Evolutionary conservation across 2,888 invertebrate species (phyloP).

Genomic region (Hymenopus coronatus): DNA sequence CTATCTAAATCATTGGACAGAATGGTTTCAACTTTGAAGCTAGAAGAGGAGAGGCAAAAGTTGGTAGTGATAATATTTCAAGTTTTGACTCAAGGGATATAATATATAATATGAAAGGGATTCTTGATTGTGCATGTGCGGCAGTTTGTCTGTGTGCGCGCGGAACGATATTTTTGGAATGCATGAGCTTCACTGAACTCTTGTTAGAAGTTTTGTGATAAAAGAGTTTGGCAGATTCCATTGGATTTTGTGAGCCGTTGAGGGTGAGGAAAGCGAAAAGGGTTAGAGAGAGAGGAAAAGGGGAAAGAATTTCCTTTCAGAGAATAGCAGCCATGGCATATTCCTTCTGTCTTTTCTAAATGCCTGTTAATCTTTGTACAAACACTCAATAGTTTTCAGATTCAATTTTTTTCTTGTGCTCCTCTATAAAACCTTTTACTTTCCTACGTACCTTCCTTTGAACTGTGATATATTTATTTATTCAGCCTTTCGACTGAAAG

Average conservation of each 20-base stretch:
- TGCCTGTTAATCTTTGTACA: not conserved
- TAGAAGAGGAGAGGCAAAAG: not conserved
- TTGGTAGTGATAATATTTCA: constrained; percentile 26
- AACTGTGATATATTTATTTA: no score
- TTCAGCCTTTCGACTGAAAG: not conserved
- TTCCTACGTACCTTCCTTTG: no score
- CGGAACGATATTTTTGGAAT: constrained; percentile 16
- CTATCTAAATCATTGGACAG: constrained; percentile 9
- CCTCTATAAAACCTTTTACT: not conserved
- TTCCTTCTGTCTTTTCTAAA: not conserved
- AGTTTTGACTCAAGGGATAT: constrained; percentile 25
- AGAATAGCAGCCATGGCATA: not conserved
- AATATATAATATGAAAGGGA: not conserved
- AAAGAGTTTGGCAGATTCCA: constrained; percentile 27
- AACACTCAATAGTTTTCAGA: not conserved
- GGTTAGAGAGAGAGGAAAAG: not conserved
- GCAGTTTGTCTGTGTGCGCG: not conserved
- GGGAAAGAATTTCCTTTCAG: constrained; percentile 10
- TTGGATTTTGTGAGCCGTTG: constrained; percentile 12
- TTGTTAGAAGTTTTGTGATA: constrained; percentile 24
- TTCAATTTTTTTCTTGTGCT: not conserved
- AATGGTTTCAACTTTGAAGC: constrained; percentile 15
- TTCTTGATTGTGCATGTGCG: not conserved
- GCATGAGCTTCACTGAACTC: constrained; percentile 13
- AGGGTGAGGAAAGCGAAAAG: not conserved